Percentiles rank a stretch among this genome's conserved stretches.
Conservation (phyloP, 2,888 invertebrate species). For the Charanyca ferruginea region DNA sequence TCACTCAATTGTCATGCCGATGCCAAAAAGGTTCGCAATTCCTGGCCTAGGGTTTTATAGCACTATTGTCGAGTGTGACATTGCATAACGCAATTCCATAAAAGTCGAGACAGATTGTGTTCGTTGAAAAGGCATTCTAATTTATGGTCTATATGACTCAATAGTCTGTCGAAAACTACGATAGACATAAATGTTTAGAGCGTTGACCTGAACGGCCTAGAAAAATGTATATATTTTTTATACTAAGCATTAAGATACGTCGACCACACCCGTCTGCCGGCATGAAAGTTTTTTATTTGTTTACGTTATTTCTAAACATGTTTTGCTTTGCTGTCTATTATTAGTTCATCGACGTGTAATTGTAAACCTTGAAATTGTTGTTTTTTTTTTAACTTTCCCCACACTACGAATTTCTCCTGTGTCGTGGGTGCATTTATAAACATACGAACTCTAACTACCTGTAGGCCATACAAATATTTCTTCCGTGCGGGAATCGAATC, state of each 20-base stretch:
- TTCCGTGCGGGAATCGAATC: too few relatives aligned
- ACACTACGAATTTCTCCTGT: too few relatives aligned
- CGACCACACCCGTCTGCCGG: constrained; percentile 9
- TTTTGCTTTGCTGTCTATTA: constrained; percentile 10
- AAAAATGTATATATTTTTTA: constrained; percentile 38
- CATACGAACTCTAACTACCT: too few relatives aligned
- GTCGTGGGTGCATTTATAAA: too few relatives aligned
- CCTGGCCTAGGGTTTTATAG: constrained; percentile 66
- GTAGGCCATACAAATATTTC: too few relatives aligned
- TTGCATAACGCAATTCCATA: constrained; percentile 71
- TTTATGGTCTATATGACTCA: constrained; percentile 56
- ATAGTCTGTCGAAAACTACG: constrained; percentile 45
- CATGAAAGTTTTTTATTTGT: constrained; percentile 13
- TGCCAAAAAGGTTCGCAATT: constrained; percentile 12
- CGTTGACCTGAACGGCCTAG: constrained; percentile 44
- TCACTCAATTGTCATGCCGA: background rate
- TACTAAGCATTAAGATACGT: constrained; percentile 13
- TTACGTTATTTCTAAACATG: constrained; percentile 24
- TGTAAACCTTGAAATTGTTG: too few relatives aligned
- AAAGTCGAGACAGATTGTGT: constrained; percentile 71
- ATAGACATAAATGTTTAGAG: constrained; percentile 49
- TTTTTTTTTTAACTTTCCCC: too few relatives aligned
- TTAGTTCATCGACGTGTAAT: background rate
- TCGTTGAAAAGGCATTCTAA: constrained; percentile 70
- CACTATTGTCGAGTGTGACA: constrained; percentile 67